A percentile compares a stretch with the other conserved stretches of the same genome.
Evolutionary conservation across 2,113 vertebrate species (phyloP).

Genomic region (Balaenoptera acutorostrata): DNA sequence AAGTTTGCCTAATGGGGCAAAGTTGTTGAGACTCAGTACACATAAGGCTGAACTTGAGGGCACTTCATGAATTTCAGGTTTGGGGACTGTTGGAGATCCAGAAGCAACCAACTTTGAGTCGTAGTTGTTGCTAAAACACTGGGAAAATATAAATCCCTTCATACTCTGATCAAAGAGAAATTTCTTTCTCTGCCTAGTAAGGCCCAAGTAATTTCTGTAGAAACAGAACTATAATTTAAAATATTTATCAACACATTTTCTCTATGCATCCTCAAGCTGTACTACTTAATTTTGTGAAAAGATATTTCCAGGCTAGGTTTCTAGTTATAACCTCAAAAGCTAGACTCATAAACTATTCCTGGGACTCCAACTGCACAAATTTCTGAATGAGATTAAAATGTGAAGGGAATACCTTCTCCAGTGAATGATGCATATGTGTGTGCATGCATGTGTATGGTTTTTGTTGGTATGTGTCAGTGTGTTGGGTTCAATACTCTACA

Average conservation of each 20-base stretch:
- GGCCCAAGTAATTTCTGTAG: not conserved
- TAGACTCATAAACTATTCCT: not conserved
- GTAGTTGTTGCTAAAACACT: not conserved
- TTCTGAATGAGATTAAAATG: not conserved
- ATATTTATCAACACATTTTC: not conserved
- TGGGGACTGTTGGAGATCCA: not conserved
- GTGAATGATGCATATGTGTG: too few species aligned
- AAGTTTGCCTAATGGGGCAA: rapidly evolving
- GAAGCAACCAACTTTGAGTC: not conserved
- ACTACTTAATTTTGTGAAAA: not conserved
- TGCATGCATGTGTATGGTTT: rapidly evolving
- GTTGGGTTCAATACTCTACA: not conserved
- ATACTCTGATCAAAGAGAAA: not conserved
- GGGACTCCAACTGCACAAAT: not conserved
- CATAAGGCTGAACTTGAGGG: not conserved
- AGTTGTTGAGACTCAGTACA: rapidly evolving
- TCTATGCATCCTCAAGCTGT: rapidly evolving
- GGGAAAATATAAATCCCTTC: not conserved
- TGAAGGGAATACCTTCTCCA: not conserved
- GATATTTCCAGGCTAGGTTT: not conserved
- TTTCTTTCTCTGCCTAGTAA: not conserved
- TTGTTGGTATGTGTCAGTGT: not conserved
- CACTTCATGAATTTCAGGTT: not conserved
- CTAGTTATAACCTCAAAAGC: not conserved
- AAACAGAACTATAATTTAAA: not conserved